Percentiles rank a stretch among this genome's conserved stretches.
Evolutionary conservation across 2,797 vertebrate genomes (phyloP).

Genomic region (Poeciliopsis gracilis): DNA sequence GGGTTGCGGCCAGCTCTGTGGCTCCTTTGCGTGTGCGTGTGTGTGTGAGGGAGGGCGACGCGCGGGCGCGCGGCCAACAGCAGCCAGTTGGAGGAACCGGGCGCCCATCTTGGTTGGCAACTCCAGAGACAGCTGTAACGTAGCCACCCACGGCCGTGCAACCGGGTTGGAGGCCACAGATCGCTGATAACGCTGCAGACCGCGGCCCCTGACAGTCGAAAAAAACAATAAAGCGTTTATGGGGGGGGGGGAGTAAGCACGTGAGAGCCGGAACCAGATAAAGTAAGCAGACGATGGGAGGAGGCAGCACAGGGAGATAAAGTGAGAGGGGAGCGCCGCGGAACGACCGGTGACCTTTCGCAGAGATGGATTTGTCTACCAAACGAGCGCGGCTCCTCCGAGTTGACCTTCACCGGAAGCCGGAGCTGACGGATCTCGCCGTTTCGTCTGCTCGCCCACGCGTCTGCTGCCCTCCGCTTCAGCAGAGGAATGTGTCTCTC

Average conservation of each 20-base stretch:
- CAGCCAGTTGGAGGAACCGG: constrained; percentile 77
- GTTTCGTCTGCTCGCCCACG: constrained; percentile 66
- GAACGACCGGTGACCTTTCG: constrained; percentile 92
- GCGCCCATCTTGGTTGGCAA: constrained; percentile 85
- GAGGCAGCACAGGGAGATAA: constrained; percentile 13
- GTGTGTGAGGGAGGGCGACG: constrained; percentile 32
- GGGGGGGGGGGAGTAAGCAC: constrained; percentile 78
- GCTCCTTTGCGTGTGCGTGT: constrained; percentile 53
- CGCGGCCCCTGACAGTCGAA: constrained; percentile 70
- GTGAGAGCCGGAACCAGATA: constrained; percentile 28
- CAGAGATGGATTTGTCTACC: constrained; percentile 95
- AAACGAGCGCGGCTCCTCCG: constrained; percentile 82
- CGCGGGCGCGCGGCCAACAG: constrained; percentile 87
- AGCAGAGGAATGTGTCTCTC: neutral
- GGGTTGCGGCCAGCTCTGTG: constrained; percentile 82
- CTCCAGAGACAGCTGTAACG: constrained; percentile 91
- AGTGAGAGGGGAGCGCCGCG: constrained; percentile 9
- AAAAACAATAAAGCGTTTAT: constrained; percentile 81
- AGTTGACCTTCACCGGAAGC: constrained; percentile 88
- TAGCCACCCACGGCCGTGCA: constrained; percentile 88
- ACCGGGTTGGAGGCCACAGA: constrained; percentile 84
- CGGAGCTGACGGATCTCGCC: constrained; percentile 84
- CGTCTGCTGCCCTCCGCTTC: constrained; percentile 11
- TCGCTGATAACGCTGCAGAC: constrained; percentile 80
- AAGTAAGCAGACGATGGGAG: constrained; percentile 28